These are phyloP conservation scores for Phylloscopus whistleri DNA, from an alignment of 2,113 vertebrate genomes.

Conservation along the genomic window DNA sequence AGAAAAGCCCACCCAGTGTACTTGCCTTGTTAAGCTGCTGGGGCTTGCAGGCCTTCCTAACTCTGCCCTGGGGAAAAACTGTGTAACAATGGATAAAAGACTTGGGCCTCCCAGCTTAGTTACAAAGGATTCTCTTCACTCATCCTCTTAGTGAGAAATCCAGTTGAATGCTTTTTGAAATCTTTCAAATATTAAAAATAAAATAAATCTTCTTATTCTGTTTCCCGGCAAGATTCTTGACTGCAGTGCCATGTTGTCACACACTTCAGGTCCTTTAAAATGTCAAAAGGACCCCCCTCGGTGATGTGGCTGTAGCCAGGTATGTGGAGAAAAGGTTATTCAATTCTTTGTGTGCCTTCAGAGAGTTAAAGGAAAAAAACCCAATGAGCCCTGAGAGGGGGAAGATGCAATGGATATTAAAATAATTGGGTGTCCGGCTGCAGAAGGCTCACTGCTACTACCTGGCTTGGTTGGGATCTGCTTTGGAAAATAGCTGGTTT, in stretches of 20 bases:
- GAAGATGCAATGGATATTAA: not conserved
- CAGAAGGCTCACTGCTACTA: not conserved
- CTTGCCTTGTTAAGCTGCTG: conserved; percentile 40
- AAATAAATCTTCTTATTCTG: conserved; percentile 49
- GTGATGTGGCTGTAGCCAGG: conserved; percentile 7
- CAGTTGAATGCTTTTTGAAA: conserved; percentile 64
- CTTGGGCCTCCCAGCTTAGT: conserved; percentile 47
- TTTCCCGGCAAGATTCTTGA: not conserved
- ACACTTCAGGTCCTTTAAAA: conserved; percentile 8
- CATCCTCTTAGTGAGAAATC: conserved; percentile 66
- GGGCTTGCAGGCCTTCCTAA: conserved; percentile 50
- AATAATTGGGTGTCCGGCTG: conserved; percentile 1
- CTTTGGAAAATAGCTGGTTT: not conserved
- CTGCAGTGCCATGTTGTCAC: conserved; percentile 36
- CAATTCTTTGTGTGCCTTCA: not conserved
- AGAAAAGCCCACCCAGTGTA: conserved; percentile 46
- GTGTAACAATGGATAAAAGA: conserved; percentile 59
- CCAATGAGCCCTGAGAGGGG: not conserved
- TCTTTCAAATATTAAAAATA: conserved; percentile 61
- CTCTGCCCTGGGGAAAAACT: conserved; percentile 36
- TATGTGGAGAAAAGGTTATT: not conserved
- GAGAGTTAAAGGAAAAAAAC: not conserved
- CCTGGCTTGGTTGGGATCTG: not conserved
- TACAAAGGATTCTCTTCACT: conserved; percentile 46
- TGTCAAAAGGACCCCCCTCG: not conserved